phyloP scores from a whole-genome alignment of 2,113 vertebrate genomes.

The Neolamprologus longior region DNA sequence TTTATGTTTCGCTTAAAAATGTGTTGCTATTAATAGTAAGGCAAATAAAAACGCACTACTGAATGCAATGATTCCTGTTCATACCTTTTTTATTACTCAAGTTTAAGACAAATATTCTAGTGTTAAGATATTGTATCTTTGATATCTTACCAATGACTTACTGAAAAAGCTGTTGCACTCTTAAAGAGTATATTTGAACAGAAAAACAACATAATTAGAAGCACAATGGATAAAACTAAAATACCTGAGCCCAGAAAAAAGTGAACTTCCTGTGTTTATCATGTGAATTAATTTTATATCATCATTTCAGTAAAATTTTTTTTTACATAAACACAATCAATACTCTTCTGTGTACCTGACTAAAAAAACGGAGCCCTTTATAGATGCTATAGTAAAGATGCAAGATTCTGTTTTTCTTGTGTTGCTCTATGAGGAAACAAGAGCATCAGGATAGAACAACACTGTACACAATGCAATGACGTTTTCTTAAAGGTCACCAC shows the following conservation, averaged over 20 bases:
- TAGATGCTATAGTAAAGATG: background rate
- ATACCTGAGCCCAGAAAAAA: background rate
- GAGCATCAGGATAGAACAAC: background rate
- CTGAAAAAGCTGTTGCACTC: conserved; percentile 69
- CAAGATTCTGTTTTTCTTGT: background rate
- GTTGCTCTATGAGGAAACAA: background rate
- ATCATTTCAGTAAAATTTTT: background rate
- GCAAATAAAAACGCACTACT: background rate
- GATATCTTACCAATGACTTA: conserved; percentile 81
- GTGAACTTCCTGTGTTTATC: background rate
- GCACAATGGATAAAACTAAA: background rate
- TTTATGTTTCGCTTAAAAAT: background rate
- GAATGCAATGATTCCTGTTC: background rate
- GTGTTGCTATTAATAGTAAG: background rate
- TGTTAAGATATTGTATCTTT: conserved; percentile 61
- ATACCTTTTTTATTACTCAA: conserved; percentile 80
- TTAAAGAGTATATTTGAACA: background rate
- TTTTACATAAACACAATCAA: background rate
- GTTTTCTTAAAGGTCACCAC: background rate
- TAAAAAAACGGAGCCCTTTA: background rate
- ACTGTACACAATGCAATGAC: background rate
- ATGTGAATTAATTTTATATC: background rate
- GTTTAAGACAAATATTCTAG: conserved; percentile 70
- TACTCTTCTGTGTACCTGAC: background rate
- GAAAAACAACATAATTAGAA: background rate